These are phyloP conservation scores for Nemopilema nomurai DNA, from an alignment of 30 jellyfish, hydroid and myxozoan genomes.

Conservation along the genomic window DNA sequence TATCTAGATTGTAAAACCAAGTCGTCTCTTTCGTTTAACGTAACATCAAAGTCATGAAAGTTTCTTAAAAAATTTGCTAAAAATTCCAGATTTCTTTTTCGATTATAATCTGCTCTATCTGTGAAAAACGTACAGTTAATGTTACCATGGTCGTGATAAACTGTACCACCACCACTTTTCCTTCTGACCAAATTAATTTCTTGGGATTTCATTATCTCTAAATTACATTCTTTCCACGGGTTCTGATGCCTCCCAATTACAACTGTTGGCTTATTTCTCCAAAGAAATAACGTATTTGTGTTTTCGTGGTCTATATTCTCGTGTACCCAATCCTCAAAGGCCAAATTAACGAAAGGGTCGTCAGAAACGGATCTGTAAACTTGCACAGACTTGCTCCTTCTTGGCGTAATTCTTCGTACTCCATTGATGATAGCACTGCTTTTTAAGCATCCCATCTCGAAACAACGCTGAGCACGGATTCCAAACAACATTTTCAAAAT, in stretches of 20 bases:
- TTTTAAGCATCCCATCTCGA: neutral
- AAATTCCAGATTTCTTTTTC: conserved; percentile 65
- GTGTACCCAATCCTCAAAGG: conserved; percentile 81
- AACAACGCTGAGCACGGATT: neutral
- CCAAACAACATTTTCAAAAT: neutral
- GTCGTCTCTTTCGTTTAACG: conserved; percentile 78
- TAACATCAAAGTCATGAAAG: conserved; percentile 12
- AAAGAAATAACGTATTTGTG: conserved; percentile 49
- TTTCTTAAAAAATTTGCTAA: conserved; percentile 47
- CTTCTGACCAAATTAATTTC: conserved; percentile 73
- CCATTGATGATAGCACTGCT: neutral
- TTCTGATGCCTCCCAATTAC: conserved; percentile 95
- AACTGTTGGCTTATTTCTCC: conserved; percentile 89
- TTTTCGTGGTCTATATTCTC: conserved; percentile 23
- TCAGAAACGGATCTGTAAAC: conserved; percentile 59
- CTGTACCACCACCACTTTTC: conserved; percentile 98
- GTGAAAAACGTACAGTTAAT: conserved; percentile 88
- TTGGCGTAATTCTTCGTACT: too few relatives aligned
- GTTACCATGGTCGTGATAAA: conserved; percentile 94
- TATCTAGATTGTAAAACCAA: conserved; percentile 36
- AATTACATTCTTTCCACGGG: conserved; percentile 90
- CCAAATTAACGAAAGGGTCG: conserved; percentile 73
- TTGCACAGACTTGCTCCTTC: conserved; percentile 2
- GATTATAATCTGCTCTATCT: conserved; percentile 31
- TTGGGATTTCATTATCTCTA: conserved; percentile 31